phyloP scores from a whole-genome alignment of 64 coral and sea anemone species.

The Pachyseris speciosa region DNA sequence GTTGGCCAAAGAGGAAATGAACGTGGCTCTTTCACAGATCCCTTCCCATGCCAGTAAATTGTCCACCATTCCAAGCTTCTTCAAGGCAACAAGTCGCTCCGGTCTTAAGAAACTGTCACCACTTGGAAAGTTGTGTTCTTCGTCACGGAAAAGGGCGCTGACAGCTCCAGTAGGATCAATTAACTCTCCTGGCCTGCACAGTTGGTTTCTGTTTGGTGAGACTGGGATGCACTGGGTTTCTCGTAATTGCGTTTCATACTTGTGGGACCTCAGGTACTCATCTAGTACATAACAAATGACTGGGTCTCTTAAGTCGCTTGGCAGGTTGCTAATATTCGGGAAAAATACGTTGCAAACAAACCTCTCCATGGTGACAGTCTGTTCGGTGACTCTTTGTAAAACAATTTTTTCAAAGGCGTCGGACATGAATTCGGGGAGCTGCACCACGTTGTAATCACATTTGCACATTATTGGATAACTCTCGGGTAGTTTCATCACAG shows the following conservation, averaged over 20 bases:
- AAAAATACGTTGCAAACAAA: conserved; percentile 88
- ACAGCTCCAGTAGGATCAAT: conserved; percentile 82
- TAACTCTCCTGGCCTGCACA: conserved; percentile 63
- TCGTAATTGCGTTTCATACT: conserved; percentile 47
- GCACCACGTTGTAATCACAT: conserved; percentile 77
- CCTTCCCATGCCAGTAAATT: conserved; percentile 74
- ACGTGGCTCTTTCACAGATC: conserved; percentile 84
- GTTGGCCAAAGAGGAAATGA: conserved; percentile 58
- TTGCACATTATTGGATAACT: conserved; percentile 61
- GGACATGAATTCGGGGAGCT: conserved; percentile 61
- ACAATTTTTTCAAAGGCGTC: conserved; percentile 63
- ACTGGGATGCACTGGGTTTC: conserved; percentile 77
- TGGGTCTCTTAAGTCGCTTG: conserved; percentile 60
- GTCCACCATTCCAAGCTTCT: conserved; percentile 93
- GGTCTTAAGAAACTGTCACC: conserved; percentile 58
- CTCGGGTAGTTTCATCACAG: conserved; percentile 59
- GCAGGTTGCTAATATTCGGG: conserved; percentile 55
- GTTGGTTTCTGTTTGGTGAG: conserved; percentile 59
- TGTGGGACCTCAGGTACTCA: conserved; percentile 42
- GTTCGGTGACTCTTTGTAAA: conserved; percentile 34
- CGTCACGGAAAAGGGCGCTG: conserved; percentile 69
- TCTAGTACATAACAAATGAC: conserved; percentile 85
- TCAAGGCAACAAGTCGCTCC: conserved; percentile 77
- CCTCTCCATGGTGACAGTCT: conserved; percentile 78
- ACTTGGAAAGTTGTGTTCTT: conserved; percentile 88